phyloP scores from a whole-genome alignment of 2,888 invertebrate genomes.

The Pteria penguin region DNA sequence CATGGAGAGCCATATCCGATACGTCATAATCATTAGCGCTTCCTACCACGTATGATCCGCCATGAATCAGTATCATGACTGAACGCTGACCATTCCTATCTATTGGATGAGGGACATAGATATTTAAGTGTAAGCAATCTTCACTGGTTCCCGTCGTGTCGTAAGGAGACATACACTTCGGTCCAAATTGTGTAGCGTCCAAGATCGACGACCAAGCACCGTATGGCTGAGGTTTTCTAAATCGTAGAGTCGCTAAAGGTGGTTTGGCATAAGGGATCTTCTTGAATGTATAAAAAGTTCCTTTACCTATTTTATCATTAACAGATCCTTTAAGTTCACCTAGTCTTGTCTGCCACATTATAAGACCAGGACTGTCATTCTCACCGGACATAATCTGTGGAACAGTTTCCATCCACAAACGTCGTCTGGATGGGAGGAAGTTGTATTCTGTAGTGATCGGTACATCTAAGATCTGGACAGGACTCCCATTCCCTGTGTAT shows the following conservation, averaged over 20 bases:
- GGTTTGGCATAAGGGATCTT: slow-evolving; percentile 70
- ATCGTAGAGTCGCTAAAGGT: slow-evolving; percentile 84
- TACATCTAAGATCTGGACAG: neutral
- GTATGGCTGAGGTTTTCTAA: slow-evolving; percentile 62
- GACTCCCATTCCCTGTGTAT: neutral
- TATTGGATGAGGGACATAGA: slow-evolving; percentile 86
- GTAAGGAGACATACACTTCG: slow-evolving; percentile 93
- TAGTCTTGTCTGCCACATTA: slow-evolving; percentile 34
- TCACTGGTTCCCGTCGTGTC: slow-evolving; percentile 95
- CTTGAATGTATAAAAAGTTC: slow-evolving; percentile 8
- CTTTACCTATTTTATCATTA: neutral
- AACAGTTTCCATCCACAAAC: neutral
- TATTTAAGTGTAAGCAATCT: slow-evolving; percentile 96
- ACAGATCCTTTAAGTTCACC: slow-evolving; percentile 31
- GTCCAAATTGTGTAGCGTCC: slow-evolving; percentile 90
- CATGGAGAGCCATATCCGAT: slow-evolving; percentile 91
- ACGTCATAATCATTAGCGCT: slow-evolving; percentile 94
- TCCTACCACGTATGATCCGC: slow-evolving; percentile 87
- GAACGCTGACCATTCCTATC: slow-evolving; percentile 82
- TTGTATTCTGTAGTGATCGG: neutral
- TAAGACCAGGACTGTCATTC: slow-evolving; percentile 15
- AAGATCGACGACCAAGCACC: slow-evolving; percentile 83
- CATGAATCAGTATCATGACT: slow-evolving; percentile 92
- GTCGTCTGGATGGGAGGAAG: neutral
- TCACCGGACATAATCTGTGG: neutral